phyloP scores from a whole-genome alignment of 1,140 invertebrate genomes.

The Ceratina australensis region DNA sequence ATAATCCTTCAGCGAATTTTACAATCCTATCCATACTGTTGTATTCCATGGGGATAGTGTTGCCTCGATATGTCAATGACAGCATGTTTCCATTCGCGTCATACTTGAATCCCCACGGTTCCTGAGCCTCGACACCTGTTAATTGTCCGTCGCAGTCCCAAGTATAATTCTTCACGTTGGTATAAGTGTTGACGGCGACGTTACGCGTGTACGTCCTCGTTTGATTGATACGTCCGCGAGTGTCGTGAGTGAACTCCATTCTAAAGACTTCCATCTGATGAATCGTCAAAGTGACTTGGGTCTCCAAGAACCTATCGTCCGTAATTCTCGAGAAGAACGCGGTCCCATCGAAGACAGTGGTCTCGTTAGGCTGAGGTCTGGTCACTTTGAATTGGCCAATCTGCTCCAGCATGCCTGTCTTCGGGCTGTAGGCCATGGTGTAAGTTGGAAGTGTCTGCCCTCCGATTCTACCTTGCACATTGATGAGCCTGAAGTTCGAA shows the following conservation, averaged over 20 bases:
- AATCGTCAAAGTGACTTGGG: conserved; percentile 91
- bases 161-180: conserved; percentile 94
- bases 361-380: conserved; percentile 88
- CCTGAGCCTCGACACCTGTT: conserved; percentile 92
- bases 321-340: conserved; percentile 90
- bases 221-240: conserved; percentile 90
- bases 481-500: conserved; percentile 89
- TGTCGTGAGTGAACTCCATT: conserved; percentile 93
- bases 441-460: conserved; percentile 90
- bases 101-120: conserved; percentile 96
- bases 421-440: conserved; percentile 87
- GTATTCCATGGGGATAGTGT: conserved; percentile 94
- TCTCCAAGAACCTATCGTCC: conserved; percentile 90
- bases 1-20: conserved; percentile 93
- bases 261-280: conserved; percentile 92
- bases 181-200: conserved; percentile 92
- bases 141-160: conserved; percentile 95
- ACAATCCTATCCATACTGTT: conserved; percentile 93
- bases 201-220: conserved; percentile 93
- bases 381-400: conserved; percentile 90
- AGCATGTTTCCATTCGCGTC: conserved; percentile 97
- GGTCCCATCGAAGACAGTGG: conserved; percentile 90
- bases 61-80: conserved; percentile 89
- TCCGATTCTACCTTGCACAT: conserved; percentile 90
- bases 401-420: conserved; percentile 89